phyloP scores from a whole-genome alignment of 1,140 invertebrate species.

The Hestina assimilis region DNA sequence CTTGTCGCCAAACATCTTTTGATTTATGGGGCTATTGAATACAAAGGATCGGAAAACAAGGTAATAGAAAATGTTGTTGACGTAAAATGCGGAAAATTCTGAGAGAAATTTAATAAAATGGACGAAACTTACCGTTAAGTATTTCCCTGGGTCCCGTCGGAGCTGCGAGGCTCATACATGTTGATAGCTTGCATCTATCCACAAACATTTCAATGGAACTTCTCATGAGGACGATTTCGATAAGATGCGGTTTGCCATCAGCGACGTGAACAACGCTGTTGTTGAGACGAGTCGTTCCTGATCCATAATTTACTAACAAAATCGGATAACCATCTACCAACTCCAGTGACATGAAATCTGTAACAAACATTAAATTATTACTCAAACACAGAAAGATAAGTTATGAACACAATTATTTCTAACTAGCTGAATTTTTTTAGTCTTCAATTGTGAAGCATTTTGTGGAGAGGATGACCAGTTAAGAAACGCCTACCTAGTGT shows the following conservation, averaged over 20 bases:
- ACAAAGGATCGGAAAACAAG: background rate
- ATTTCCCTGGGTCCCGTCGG: slow-evolving; percentile 86
- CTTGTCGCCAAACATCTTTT: slow-evolving; percentile 18
- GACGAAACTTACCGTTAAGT: slow-evolving; percentile 81
- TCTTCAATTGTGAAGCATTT: no score
- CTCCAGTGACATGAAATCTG: slow-evolving; percentile 95
- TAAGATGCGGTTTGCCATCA: slow-evolving; percentile 88
- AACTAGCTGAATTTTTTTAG: no score
- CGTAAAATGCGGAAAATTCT: background rate
- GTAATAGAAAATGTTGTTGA: background rate
- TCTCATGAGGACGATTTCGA: slow-evolving; percentile 88
- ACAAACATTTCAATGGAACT: slow-evolving; percentile 87
- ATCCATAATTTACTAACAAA: slow-evolving; percentile 93
- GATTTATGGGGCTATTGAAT: slow-evolving; percentile 9
- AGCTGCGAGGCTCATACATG: slow-evolving; percentile 84
- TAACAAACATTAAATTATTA: slow-evolving; percentile 23
- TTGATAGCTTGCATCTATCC: slow-evolving; percentile 85
- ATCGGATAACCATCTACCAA: slow-evolving; percentile 90
- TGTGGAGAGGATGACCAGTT: no score
- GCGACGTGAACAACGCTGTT: slow-evolving; percentile 86
- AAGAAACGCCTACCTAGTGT: no score
- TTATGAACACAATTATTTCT: no score
- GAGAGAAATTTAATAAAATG: background rate
- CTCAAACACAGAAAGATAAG: no score
- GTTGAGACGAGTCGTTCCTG: slow-evolving; percentile 86